These are phyloP conservation scores for Ctenicera cuprea DNA, from an alignment of 2,888 invertebrate genomes.

Conservation along the genomic window DNA sequence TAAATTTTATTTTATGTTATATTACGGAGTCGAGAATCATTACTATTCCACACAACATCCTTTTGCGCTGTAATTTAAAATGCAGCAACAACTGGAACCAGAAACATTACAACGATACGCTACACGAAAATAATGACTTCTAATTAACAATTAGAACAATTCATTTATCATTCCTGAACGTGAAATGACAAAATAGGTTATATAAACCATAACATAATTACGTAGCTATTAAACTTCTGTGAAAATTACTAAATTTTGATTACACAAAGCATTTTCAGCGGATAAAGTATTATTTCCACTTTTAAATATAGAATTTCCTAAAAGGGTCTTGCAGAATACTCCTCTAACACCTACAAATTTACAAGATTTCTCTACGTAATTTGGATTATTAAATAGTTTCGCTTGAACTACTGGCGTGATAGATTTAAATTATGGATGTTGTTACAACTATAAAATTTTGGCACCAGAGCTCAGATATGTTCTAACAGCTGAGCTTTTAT, in stretches of 20 bases:
- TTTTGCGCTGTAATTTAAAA: neutral
- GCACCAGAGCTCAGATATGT: neutral
- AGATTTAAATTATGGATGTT: neutral
- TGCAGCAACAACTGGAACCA: neutral
- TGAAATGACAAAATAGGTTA: neutral
- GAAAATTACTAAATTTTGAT: neutral
- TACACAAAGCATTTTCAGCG: neutral
- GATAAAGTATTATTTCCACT: neutral
- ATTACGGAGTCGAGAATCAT: no score
- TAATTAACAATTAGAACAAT: neutral
- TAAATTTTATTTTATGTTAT: no score
- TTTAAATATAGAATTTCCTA: neutral
- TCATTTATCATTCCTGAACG: neutral
- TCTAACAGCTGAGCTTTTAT: slow-evolving; percentile 17
- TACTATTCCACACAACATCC: neutral
- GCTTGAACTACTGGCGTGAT: neutral
- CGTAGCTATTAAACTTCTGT: neutral
- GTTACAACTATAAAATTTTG: neutral
- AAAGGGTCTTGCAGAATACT: neutral
- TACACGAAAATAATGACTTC: neutral
- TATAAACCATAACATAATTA: neutral
- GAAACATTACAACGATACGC: neutral
- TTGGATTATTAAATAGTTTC: slow-evolving; percentile 9
- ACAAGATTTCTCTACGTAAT: neutral
- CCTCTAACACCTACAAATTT: neutral